Evolutionary conservation across 2,113 vertebrate species (phyloP).

Genomic region (Motacilla alba): DNA sequence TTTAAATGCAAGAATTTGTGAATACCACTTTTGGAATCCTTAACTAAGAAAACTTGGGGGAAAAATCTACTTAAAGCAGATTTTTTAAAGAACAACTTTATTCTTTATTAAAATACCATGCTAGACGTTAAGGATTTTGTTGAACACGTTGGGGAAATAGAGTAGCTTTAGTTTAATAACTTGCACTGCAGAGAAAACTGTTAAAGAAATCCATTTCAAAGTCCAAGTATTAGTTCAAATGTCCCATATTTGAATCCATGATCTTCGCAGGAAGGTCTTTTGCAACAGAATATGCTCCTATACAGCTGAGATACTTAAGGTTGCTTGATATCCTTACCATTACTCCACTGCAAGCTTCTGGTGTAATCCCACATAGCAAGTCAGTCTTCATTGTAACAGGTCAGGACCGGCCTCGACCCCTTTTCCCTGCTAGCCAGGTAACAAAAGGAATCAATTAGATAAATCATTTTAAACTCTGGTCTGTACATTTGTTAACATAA

Average conservation of each 20-base stretch:
- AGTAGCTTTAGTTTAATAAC: constrained; percentile 86
- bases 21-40: constrained; percentile 81
- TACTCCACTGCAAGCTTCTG: constrained; percentile 90
- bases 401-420: constrained; percentile 92
- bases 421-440: constrained; percentile 98
- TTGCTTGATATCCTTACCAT: constrained; percentile 93
- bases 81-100: constrained; percentile 78
- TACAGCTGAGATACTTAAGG: constrained; percentile 87
- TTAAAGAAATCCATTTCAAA: constrained; percentile 88
- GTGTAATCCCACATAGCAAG: constrained; percentile 99
- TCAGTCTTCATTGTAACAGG: constrained; percentile 92
- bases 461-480: constrained; percentile 79
- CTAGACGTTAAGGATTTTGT: constrained; percentile 83
- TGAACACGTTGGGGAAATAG: constrained; percentile 82
- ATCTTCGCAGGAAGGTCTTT: constrained; percentile 86
- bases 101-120: constrained; percentile 85
- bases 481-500: constrained; percentile 76
- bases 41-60: constrained; percentile 73
- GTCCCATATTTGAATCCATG: constrained; percentile 85
- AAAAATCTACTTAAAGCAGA: constrained; percentile 85
- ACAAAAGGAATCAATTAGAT: constrained; percentile 98
- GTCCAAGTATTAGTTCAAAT: constrained; percentile 87
- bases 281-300: constrained; percentile 93
- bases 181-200: constrained; percentile 88
- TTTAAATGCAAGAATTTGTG: constrained; percentile 75